Evolutionary conservation across 2,113 vertebrate genomes (phyloP).

Genomic region (Excalfactoria chinensis): DNA sequence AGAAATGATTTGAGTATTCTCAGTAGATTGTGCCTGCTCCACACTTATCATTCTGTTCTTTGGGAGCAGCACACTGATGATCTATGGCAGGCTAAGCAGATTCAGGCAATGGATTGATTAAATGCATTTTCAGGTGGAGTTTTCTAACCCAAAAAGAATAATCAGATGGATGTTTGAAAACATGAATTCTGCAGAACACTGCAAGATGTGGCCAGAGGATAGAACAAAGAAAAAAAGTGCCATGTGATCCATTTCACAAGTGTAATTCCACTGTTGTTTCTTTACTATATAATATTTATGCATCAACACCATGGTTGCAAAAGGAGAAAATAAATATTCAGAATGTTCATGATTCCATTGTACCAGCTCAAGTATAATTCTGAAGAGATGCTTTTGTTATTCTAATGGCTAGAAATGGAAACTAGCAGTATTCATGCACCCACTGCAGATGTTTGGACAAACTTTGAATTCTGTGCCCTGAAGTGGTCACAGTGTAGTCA

Average conservation of each 20-base stretch:
- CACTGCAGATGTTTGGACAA: not conserved
- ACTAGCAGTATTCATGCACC: not conserved
- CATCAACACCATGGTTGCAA: not conserved
- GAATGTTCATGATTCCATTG: not conserved
- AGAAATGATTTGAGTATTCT: not conserved
- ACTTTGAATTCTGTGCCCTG: fast-evolving
- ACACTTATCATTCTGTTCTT: not conserved
- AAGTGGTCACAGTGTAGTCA: not conserved
- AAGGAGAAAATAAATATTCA: not conserved
- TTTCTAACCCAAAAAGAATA: not conserved
- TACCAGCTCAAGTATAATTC: not conserved
- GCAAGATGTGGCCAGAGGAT: not conserved
- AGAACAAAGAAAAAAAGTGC: not conserved
- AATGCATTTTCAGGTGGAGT: not conserved
- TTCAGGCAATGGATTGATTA: not conserved
- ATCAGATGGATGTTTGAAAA: not conserved
- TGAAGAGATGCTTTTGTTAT: not conserved
- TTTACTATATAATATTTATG: not conserved
- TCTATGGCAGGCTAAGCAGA: not conserved
- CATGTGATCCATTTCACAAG: not conserved
- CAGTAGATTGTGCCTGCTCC: not conserved
- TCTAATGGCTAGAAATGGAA: not conserved
- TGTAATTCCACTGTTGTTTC: not conserved
- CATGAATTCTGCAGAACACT: not conserved
- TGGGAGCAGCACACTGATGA: not conserved